These are phyloP conservation scores for Leiothrix lutea DNA, from an alignment of 2,113 vertebrate genomes.

Conservation along the genomic window DNA sequence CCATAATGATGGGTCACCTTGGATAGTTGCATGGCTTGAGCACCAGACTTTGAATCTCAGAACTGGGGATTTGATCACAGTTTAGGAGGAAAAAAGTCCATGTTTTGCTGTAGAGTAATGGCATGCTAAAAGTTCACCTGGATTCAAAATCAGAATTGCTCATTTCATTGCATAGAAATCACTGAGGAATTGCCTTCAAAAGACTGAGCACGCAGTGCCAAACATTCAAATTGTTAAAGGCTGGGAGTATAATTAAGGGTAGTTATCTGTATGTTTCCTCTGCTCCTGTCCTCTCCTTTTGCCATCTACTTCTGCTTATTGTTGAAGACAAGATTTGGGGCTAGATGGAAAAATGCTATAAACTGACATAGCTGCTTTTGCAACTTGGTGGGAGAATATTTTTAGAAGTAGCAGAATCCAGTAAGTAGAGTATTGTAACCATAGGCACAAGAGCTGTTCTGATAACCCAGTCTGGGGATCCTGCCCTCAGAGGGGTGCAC, in stretches of 20 bases:
- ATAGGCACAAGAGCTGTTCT: not conserved
- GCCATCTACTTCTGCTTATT: not conserved
- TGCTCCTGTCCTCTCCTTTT: not conserved
- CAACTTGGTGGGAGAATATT: not conserved
- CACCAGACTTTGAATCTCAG: not conserved
- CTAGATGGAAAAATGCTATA: not conserved
- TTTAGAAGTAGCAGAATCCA: not conserved
- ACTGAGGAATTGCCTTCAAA: not conserved
- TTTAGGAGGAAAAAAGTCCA: not conserved
- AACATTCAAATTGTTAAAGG: not conserved
- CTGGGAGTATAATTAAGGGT: not conserved
- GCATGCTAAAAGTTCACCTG: not conserved
- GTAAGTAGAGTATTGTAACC: not conserved
- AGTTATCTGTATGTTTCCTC: not conserved
- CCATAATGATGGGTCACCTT: not conserved
- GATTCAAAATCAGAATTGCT: not conserved
- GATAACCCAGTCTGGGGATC: not conserved
- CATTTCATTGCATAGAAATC: not conserved
- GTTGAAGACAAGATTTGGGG: not conserved
- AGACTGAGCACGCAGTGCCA: not conserved
- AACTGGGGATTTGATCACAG: not conserved
- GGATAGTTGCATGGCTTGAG: not conserved
- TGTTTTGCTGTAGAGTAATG: not conserved
- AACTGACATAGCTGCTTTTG: not conserved
- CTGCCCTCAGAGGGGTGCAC: not conserved